A percentile compares a stretch with the other conserved stretches of the same genome.
Conservation (phyloP, 1,140 invertebrate genomes). For the Spodoptera litura region DNA sequence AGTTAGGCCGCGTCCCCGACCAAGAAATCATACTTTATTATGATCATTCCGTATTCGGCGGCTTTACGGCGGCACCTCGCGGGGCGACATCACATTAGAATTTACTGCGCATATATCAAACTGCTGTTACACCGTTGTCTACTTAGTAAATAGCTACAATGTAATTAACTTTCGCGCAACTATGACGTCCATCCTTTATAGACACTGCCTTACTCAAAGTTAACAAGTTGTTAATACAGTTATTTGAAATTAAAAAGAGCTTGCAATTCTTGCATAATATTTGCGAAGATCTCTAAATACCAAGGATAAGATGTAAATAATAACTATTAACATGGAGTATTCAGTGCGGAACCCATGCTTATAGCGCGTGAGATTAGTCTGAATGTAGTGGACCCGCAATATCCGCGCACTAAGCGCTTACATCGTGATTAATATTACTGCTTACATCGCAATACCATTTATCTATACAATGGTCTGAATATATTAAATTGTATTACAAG, state of each 20-base stretch:
- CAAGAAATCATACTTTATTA: constrained; percentile 86
- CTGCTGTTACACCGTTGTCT: constrained; percentile 72
- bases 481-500: constrained; percentile 11
- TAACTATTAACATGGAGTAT: constrained; percentile 13
- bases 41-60: constrained; percentile 73
- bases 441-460: constrained; percentile 15
- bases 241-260: not conserved
- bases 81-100: constrained; percentile 76
- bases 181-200: not conserved
- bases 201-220: not conserved
- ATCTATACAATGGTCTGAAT: constrained; percentile 30
- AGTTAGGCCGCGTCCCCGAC: constrained; percentile 81
- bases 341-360: constrained; percentile 57
- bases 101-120: constrained; percentile 81
- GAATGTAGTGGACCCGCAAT: constrained; percentile 67
- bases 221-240: not conserved
- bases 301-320: not conserved
- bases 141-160: constrained; percentile 60
- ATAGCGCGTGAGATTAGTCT: constrained; percentile 68
- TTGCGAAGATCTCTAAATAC: not conserved
- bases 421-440: constrained; percentile 62
- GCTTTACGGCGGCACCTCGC: constrained; percentile 74
- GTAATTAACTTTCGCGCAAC: constrained; percentile 70
- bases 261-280: not conserved
- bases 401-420: constrained; percentile 71